Evolutionary conservation across 2,888 invertebrate genomes (phyloP), one percentile per base, ranked within the genome.

Genomic region (Philereme vetulata): DNA sequence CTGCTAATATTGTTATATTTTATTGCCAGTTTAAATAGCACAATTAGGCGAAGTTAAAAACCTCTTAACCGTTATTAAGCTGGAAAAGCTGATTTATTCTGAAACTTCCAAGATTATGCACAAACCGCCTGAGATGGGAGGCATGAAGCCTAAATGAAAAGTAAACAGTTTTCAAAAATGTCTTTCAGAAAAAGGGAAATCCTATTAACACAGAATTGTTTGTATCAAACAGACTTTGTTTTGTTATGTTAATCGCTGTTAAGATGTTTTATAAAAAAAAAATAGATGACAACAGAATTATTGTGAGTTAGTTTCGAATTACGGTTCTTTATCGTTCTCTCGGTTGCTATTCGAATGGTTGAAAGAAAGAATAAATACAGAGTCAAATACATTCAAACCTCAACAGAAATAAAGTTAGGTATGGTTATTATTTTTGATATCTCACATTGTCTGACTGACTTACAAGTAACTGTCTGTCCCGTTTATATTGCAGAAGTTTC

Each of bases 111-210:
- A 62, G 56, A 71, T 64, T 68, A 55, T 61, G 46, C 54, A 65
- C 56, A 67, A 73, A 73, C 64, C 56, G 65, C 64, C 62, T 65
- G 56, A 67, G 62, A 64, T 53, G 65, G 56, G 59, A 70, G 62
- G 65, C 64, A 55, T 56, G 56, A 51, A 57, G 57, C 54, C 63
- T 64, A 74, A 77, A 78, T 77, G 71, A 76, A 77, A 77, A 65
- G 72, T 73, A 76, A 78, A 77, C 71, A 76, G 72, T 72, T 67
- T 66, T 58, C 60, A 67, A 65, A 45, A 56, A 43, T 9, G 48
- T 48, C 38, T 57, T 53, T 55, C 42, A n/a, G 35, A 48, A 51
- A 51, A 46, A 36, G 9, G 36, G 11, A 35, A 53, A 38, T 35
- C 46, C 35, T 40, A 60, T 40, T 54, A 50, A 54, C 47, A 47